Evolutionary conservation across 2,113 vertebrate species (phyloP), one percentile per base, ranked within the genome.

Genomic region (Hyperoodon ampullatus): DNA sequence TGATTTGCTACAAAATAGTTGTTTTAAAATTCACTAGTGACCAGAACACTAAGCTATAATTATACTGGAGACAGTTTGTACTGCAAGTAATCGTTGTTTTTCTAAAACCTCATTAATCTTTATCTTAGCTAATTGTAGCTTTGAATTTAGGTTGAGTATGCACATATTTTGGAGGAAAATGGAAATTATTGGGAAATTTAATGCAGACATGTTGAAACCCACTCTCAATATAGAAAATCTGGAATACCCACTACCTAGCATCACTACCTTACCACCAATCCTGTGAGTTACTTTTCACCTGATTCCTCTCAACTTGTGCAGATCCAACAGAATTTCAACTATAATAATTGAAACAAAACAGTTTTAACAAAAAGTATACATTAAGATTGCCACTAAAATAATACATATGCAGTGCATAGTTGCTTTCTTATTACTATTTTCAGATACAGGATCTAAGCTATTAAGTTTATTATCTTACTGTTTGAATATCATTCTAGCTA

Each of bases 51-150:
- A 68, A 84, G 24, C 61, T 82, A 4, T 82, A 90, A 95, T 96
- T 83, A 74, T 55, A 58, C 44, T 68, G 9, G 26, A 71, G 44
- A 78, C 10, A 83, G 55, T 90, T 72, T 88, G 71, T 72, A 24
- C 42, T 66, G 28, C 44, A 63, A 94, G 30, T 65, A 74, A 66
- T 81, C 35, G 84, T 92, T 94, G 55, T 92, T 86, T 92, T 88
- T 74, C 58, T 90, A 55, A 96, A 86, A 81, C 94, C 14, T 65
- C 50, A 77, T 95, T 88, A 53, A 87, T 96, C 50, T 85, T 97
- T 85, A 53, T 72, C 47, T 83, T 61, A 74, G 53, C 60, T 90
- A 94, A 88, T 85, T 97, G 80, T 9, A 85, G 21, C 18, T 84
- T 90, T 93, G 55, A 84, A 85, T 93, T 93, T 85, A 88, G 71